Evolutionary conservation across 1,140 invertebrate genomes (phyloP), one percentile per base, ranked within the genome.

Genomic region (Galendromus occidentalis): DNA sequence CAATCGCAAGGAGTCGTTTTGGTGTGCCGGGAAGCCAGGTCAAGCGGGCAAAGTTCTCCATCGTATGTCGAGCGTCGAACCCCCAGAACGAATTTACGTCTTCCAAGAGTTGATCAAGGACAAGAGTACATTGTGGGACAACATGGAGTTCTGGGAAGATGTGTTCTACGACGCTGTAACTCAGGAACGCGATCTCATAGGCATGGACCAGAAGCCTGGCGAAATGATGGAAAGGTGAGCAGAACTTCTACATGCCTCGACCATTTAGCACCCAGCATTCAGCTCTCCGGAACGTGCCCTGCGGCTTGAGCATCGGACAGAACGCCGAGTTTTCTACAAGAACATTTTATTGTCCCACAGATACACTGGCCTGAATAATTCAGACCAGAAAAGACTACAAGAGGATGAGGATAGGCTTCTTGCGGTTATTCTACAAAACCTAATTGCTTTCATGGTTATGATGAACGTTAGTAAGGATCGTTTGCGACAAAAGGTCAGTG

Each of bases 71-170:
- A 65, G 42, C 18, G n/a, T 65, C 41, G 33, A 65, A 25, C 33
- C 20, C n/a, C 42, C 42, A 29, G 42, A 65, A 42, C 64, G 42
- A 14, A 25, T 55, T 68, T 12, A 28, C 42, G 41, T 66, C 42
- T 65, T 66, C 39, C 63, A 59, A 33, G 51, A 59, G 9, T 25
- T 59, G 14, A 17, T 22, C 1, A 87, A 86, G 73, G 84, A 86
- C 55, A 80, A 91, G 69, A 87, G 86, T 2, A 82, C 83, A 41
- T 75, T 98, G n/a, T 98, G 95, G 94, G 93, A 98, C 75, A 89
- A 98, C 78, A 94, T 98, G 88, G 91, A 98, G 73, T 98, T 98
- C 76, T 99, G 96, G 95, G 95, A 99, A 77, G 94, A 98, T 76
- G 88, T 90, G 0, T 99, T 98, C 74, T 79, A 98, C 28, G 95